Evolutionary conservation across 64 coral and sea anemone genomes (phyloP), one percentile per base, ranked within the genome.

Genomic region (Actinia equina): DNA sequence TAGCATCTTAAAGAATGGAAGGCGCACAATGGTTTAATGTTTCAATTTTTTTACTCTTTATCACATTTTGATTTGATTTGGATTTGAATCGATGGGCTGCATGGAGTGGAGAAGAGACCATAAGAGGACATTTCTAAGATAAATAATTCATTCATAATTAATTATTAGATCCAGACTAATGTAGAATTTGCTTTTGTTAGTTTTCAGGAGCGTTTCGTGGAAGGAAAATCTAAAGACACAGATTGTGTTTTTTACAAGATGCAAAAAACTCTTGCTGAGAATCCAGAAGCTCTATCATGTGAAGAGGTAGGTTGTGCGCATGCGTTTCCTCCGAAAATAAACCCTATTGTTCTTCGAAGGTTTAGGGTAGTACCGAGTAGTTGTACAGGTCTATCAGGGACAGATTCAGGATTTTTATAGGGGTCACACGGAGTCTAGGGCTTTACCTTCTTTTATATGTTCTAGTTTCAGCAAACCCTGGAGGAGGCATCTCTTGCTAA

Each of bases 401-500:
- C 30, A 37, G 30, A 37, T 37, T 37, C 30, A 37, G 30, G 30
- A 37, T 37, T 37, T 37, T 37, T 37, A 37, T 37, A 37, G 30
- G 1, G 30, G 30, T 37, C 30, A 37, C 30, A 37, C 30, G 30
- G 30, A 37, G 30, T 37, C 30, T 37, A 37, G 30, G 30, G 30
- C 30, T 37, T 37, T 37, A 37, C 30, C 30, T 37, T 37, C 30
- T 37, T 37, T 37, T 37, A 37, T 37, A 37, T 37, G 30, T 37
- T 37, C 30, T 86, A 91, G 89, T 91, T 91, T 44, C 81, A 79
- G 44, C 71, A 91, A 86, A 86, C 89, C 43, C 71, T 91, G 37
- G 83, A 91, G 44, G 89, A 91, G 78, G 71, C 89, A 7, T 91
- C 89, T 27, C 83, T 91, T 80, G 84, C 89, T 49, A 91, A 90